Evolutionary conservation across 2,797 vertebrate genomes (phyloP).

Genomic region (Hydrolagus colliei): DNA sequence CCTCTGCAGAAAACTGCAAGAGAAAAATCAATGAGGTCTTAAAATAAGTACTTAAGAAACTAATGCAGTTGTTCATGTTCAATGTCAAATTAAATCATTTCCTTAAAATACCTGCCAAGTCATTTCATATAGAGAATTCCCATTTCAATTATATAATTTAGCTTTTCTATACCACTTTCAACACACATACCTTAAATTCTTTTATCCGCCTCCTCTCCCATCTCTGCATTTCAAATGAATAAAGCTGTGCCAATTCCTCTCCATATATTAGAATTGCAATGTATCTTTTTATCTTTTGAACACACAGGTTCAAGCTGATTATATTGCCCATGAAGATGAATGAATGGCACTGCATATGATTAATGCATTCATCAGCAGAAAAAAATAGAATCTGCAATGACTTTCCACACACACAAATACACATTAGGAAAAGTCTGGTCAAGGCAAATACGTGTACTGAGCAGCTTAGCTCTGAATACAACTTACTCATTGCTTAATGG

Average conservation of each 20-base stretch:
- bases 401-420: neutral
- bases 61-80: neutral
- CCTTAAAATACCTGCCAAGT: neutral
- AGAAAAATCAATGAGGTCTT: neutral
- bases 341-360: neutral
- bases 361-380: neutral
- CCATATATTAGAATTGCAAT: neutral
- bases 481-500: neutral
- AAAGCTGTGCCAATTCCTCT: neutral
- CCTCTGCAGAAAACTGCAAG: neutral
- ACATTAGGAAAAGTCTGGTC: neutral
- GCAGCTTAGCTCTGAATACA: too few species aligned
- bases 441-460: neutral
- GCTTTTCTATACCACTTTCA: neutral
- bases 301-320: neutral
- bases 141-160: neutral
- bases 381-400: neutral
- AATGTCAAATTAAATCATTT: neutral
- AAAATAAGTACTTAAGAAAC: neutral
- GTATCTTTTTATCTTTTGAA: neutral
- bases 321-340: neutral
- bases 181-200: neutral
- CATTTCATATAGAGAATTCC: neutral
- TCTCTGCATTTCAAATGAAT: neutral
- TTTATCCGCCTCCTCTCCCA: neutral